Conservation (phyloP, 2,888 invertebrate genomes). For the Hypomecis atomaria region DNA sequence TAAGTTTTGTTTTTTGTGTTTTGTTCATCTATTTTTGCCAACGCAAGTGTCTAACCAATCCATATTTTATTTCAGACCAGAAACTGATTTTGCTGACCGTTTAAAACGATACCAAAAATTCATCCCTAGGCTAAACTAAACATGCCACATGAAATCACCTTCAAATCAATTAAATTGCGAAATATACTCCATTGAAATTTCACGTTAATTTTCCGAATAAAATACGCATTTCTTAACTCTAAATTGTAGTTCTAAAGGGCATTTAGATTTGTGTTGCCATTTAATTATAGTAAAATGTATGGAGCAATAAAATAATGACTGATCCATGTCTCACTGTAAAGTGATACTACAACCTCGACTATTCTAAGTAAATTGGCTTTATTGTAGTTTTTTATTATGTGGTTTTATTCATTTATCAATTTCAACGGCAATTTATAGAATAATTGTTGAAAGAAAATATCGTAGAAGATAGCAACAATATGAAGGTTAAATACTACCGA, state of each 20-base stretch:
- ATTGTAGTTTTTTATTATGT: no score
- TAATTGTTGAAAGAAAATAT: background rate
- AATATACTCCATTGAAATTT: slow-evolving; percentile 9
- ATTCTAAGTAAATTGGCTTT: background rate
- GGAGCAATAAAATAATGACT: slow-evolving; percentile 13
- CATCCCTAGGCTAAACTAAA: background rate
- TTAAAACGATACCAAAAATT: no score
- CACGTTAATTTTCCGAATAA: slow-evolving; percentile 13
- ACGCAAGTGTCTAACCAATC: no score
- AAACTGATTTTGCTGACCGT: no score
- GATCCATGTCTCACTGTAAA: slow-evolving; percentile 9
- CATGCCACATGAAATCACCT: background rate
- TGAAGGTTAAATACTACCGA: no score
- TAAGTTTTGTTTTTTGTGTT: no score
- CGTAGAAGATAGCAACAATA: background rate
- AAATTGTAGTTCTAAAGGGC: slow-evolving; percentile 20
- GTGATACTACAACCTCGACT: background rate
- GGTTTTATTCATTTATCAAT: slow-evolving; percentile 9
- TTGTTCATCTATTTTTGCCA: no score
- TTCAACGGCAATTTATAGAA: slow-evolving; percentile 4
- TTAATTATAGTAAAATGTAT: slow-evolving; percentile 17
- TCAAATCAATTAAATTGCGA: slow-evolving; percentile 23
- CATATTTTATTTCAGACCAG: no score
- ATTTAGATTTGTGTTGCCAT: slow-evolving; percentile 8
- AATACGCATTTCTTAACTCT: slow-evolving; percentile 12